Percentiles rank a stretch among this genome's conserved stretches.
These are phyloP conservation scores for Leucoraja ocellata DNA, from an alignment of 2,797 vertebrate species.

Conservation along the genomic window DNA sequence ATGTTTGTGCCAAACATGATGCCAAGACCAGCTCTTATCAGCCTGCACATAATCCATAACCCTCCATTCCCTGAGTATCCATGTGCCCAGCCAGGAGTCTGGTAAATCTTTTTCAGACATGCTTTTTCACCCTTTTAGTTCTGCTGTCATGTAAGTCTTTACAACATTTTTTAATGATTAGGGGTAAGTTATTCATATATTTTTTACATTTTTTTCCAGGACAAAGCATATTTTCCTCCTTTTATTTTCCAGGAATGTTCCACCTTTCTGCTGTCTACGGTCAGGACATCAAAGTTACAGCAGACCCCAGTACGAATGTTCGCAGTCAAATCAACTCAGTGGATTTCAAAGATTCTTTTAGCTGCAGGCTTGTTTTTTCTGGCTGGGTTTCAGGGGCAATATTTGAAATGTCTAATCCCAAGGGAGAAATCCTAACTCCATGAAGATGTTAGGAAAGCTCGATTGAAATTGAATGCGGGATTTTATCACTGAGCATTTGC, in stretches of 20 bases:
- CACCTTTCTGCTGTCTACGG: not conserved
- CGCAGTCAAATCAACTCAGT: not conserved
- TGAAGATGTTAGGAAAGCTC: not conserved
- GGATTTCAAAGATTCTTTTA: not conserved
- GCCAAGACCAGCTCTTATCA: too few relatives aligned
- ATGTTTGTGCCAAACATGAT: too few relatives aligned
- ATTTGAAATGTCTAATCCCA: not conserved
- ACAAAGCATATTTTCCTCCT: not conserved
- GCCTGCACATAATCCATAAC: too few relatives aligned
- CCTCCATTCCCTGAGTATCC: too few relatives aligned
- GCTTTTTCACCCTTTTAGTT: not conserved
- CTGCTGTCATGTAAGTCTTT: not conserved
- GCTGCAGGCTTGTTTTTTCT: not conserved
- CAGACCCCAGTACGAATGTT: not conserved
- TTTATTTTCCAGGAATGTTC: not conserved
- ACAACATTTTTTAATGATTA: not conserved
- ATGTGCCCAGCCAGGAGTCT: too few relatives aligned
- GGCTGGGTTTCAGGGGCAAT: not conserved
- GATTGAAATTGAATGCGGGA: not conserved
- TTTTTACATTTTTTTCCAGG: not conserved
- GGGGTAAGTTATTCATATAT: not conserved
- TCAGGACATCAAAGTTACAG: not conserved
- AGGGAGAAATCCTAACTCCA: not conserved
- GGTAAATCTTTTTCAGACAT: not conserved
- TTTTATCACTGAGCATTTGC: not conserved